Conservation (phyloP, 2,888 invertebrate genomes). For the Drosophila buzzatii region DNA sequence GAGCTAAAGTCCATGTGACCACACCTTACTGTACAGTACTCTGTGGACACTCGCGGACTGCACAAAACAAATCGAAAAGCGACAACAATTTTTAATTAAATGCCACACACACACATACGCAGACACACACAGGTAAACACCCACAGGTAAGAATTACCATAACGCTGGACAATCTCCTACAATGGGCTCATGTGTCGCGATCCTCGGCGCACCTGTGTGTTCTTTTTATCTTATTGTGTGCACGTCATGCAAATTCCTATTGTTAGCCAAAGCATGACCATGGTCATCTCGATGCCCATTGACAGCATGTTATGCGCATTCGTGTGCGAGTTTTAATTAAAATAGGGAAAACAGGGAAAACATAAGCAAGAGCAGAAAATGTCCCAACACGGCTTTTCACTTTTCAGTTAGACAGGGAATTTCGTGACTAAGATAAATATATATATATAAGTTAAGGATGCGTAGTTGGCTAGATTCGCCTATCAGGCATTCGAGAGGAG, state of each 20-base stretch:
- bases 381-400: neutral
- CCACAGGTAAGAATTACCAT: slow-evolving; percentile 61
- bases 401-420: no score
- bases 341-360: neutral
- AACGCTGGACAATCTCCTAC: slow-evolving; percentile 35
- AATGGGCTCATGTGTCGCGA: slow-evolving; percentile 35
- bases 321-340: slow-evolving; percentile 47
- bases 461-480: no score
- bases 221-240: slow-evolving; percentile 33
- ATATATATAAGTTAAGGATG: no score
- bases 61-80: slow-evolving; percentile 2
- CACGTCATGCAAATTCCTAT: slow-evolving; percentile 51
- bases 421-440: no score
- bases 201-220: slow-evolving; percentile 43
- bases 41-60: neutral
- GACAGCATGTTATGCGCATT: slow-evolving; percentile 52
- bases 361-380: neutral
- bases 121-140: slow-evolving; percentile 33
- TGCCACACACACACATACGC: slow-evolving; percentile 68
- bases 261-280: slow-evolving; percentile 27
- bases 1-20: neutral
- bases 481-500: no score
- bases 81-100: slow-evolving; percentile 52
- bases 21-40: slow-evolving; percentile 4
- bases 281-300: slow-evolving; percentile 28